Evolutionary conservation across 1,140 invertebrate species (phyloP), one percentile per base, ranked within the genome.

Genomic region (Solenopsis invicta): DNA sequence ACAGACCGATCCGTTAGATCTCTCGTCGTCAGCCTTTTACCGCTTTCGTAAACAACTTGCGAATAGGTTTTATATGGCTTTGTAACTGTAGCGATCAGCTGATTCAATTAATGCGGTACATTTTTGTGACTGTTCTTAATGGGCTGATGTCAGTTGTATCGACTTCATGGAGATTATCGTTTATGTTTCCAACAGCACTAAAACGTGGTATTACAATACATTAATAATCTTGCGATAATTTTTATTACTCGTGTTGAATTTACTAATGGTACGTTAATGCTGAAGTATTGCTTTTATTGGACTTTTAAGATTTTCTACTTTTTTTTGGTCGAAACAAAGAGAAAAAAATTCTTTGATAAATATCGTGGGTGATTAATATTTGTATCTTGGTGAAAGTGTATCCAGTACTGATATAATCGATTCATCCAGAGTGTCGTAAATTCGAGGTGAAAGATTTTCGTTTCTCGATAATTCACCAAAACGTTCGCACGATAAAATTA

Each of bases 351-450:
- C 29, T 48, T 74, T 59, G 29, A 86, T 24, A 16, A 48, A 41
- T 2, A 52, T 82, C 87, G 87, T 90, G 87, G 84, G 87, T 88
- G 89, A 88, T 52, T 72, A 87, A 87, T 61, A 8, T 4, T 21
- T 21, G 74, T 18, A 5, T 61, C 76, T 6, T 56, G 76, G 87
- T 90, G 89, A 88, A 90, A 90, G 87, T 86, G 84, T 56, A 56
- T 80, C 72, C 77, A 77, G 45, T 61, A 54, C 64, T 78, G 88
- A 78, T 59, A 64, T 18, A 82, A 88, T 76, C 87, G 71, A 89
- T 88, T 88, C 77, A 86, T 89, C 62, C 50, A 9, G 69, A 64
- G 61, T 34, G 56, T 41, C 48, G 34, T 71, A 48, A 54, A 54
- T 56, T 37, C 56, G 56, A 88, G 88, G 82, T 71, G 69, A 86